Percentiles rank a stretch among this genome's conserved stretches.
phyloP scores from a whole-genome alignment of 2,113 vertebrate species.

The Microtus montanus region DNA sequence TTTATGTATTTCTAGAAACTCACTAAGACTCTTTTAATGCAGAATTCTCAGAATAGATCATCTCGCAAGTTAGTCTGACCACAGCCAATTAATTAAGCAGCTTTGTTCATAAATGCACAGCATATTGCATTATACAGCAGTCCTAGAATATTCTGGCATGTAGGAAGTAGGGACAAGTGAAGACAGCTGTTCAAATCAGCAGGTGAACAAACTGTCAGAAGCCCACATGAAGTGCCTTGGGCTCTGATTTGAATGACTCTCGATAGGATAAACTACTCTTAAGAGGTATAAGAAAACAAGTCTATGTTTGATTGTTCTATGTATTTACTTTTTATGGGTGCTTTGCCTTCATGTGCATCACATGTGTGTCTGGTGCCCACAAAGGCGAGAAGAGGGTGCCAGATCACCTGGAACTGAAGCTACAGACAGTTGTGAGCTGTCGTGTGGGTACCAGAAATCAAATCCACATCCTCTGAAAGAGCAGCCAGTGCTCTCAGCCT shows the following conservation, averaged over 20 bases:
- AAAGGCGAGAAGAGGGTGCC: not conserved
- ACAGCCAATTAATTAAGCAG: not conserved
- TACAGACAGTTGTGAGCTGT: not conserved
- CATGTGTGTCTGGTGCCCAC: not conserved
- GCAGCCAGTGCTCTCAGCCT: not conserved
- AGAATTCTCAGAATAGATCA: constrained; percentile 6
- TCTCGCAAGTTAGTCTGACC: constrained; percentile 1
- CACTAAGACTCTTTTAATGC: not conserved
- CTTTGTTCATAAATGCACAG: not conserved
- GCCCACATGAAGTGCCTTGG: not conserved
- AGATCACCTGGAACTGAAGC: not conserved
- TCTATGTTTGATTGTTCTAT: not conserved
- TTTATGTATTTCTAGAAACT: constrained; percentile 24
- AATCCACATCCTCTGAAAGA: not conserved
- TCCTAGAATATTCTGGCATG: not conserved
- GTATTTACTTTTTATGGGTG: not conserved
- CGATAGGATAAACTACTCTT: not conserved
- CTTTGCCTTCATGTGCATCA: not conserved
- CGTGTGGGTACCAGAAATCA: not conserved
- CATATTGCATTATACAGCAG: not conserved
- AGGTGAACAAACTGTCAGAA: not conserved
- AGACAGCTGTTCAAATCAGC: constrained; percentile 6
- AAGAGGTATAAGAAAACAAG: not conserved
- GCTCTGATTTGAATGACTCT: not conserved
- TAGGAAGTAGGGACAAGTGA: not conserved